phyloP scores from a whole-genome alignment of 2,113 vertebrate genomes.

The Syngnathus typhle region DNA sequence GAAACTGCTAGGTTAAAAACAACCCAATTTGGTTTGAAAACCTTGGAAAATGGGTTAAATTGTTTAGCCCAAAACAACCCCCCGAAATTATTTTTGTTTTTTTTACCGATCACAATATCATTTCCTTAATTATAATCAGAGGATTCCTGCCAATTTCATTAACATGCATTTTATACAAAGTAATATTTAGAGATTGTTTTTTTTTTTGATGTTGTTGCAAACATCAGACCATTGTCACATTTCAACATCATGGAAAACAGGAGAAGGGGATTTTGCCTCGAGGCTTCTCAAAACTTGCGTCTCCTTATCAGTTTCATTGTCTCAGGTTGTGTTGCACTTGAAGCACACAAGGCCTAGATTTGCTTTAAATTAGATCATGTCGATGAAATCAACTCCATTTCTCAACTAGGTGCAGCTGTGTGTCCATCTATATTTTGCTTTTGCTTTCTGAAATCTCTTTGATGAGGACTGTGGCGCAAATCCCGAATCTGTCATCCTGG shows the following conservation, averaged over 20 bases:
- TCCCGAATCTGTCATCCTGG: conserved; percentile 33
- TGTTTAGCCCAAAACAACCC: no score
- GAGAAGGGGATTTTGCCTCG: not conserved
- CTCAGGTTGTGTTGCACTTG: conserved; percentile 26
- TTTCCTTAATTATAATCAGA: no score
- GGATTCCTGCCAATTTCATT: no score
- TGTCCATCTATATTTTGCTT: conserved; percentile 56
- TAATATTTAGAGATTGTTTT: not conserved
- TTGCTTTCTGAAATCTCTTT: conserved; percentile 47
- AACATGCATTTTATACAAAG: not conserved
- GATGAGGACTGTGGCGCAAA: conserved; percentile 49
- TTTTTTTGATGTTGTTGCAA: not conserved
- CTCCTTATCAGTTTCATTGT: conserved; percentile 43
- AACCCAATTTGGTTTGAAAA: no score
- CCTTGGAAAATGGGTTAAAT: no score
- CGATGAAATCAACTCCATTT: conserved; percentile 57
- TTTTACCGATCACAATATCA: no score
- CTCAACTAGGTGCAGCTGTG: conserved; percentile 59
- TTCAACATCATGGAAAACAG: not conserved
- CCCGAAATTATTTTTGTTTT: no score
- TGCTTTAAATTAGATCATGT: conserved; percentile 64
- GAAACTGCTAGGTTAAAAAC: no score
- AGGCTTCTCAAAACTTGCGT: conserved; percentile 2
- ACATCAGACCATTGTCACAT: conserved; percentile 2
- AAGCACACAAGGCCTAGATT: conserved; percentile 57